Evolutionary conservation across 2,888 invertebrate genomes (phyloP), one percentile per base, ranked within the genome.

Genomic region (Melinaea marsaeus): DNA sequence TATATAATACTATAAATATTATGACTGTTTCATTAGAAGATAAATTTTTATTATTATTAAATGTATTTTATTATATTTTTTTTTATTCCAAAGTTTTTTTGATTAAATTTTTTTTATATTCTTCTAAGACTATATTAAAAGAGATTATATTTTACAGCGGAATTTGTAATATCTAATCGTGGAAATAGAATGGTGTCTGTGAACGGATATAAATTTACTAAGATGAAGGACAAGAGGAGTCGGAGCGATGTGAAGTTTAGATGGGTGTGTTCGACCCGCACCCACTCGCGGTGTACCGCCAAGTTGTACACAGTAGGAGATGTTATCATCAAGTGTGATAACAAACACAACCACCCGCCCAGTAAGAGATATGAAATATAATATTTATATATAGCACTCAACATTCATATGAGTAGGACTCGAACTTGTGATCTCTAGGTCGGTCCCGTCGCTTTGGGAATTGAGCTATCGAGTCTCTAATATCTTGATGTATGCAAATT

Each of bases 91-190:
- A 9, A 42, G 9, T 6, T 9, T 42, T 42, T 9, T 3, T 42
- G 11, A 9, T 42, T 42, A 9, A 9, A 9, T 42, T 42, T 9
- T 9, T 42, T 42, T 42, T 5, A 9, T 11, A 42, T 42, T 2
- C 11, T 42, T 42, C 42, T 9, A 9, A 7, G 37, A 37, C 37
- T 37, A 37, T 37, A 37, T 37, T 37, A 45, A 11, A 9, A 32
- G 70, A 69, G 11, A n/a, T n/a, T 22, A 22, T 22, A 22, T 22
- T 22, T 72, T 72, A 61, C 68, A 79, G 78, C 68, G 22, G 64
- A 65, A 37, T 77, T 75, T 57, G 68, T 75, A 37, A 71, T 56
- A 57, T 80, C 81, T 0, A 72, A 63, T 5, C 67, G 71, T 11
- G 78, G 78, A 0, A 75, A 72, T 9, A 48, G 48, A 0, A 62